phyloP scores from a whole-genome alignment of 2,888 invertebrate species.

The Aphodius sticticus region DNA sequence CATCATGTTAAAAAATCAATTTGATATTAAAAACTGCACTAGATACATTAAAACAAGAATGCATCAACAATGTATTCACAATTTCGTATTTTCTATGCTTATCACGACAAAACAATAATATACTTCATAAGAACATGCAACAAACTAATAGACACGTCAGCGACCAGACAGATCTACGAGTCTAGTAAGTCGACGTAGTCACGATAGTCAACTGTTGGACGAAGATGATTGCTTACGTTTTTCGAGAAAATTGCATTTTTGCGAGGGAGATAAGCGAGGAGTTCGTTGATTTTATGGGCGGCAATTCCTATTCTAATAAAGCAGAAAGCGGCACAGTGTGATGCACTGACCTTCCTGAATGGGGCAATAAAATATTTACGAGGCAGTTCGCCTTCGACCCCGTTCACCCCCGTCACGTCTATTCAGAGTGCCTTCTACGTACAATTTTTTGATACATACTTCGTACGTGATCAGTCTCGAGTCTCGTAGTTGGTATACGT shows the following conservation, averaged over 20 bases:
- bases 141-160: background rate
- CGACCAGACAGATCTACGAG: background rate
- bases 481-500: background rate
- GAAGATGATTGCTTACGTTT: background rate
- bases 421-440: background rate
- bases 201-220: background rate
- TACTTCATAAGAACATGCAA: background rate
- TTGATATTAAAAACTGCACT: too few species aligned
- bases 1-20: too few species aligned
- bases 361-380: background rate
- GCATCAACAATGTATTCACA: background rate
- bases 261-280: background rate
- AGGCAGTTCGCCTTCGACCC: background rate
- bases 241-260: background rate
- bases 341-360: background rate
- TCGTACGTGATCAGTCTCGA: background rate
- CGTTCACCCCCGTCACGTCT: background rate
- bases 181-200: background rate
- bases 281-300: background rate
- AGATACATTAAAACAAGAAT: too few species aligned
- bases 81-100: background rate
- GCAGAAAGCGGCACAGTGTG: background rate
- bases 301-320: background rate
- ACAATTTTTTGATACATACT: background rate
- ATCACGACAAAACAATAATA: background rate